A percentile compares a stretch with the other conserved stretches of the same genome.
Evolutionary conservation across 2,888 invertebrate species (phyloP).

Genomic region (Muschampia plurimacula): DNA sequence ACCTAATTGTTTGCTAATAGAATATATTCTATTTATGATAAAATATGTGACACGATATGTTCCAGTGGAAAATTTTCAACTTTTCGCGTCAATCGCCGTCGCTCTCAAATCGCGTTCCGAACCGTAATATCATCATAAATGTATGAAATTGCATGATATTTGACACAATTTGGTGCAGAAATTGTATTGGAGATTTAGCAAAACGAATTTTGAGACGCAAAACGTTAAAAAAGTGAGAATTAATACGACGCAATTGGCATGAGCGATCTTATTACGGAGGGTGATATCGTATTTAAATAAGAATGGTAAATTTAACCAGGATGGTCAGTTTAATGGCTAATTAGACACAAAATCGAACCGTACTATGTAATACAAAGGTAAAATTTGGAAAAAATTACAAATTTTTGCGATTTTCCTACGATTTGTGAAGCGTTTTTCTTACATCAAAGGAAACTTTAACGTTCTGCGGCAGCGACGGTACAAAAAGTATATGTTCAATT

Average conservation of each 20-base stretch:
- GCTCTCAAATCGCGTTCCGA: not conserved
- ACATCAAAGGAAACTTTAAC: not conserved
- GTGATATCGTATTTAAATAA: constrained; percentile 32
- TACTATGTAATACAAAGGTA: not conserved
- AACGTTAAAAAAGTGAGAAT: constrained; percentile 25
- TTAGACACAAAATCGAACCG: constrained; percentile 15
- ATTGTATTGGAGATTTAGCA: constrained; percentile 4
- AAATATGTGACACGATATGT: constrained; percentile 1
- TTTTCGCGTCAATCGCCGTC: not conserved
- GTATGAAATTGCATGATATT: constrained; percentile 24
- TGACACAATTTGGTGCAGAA: constrained; percentile 7
- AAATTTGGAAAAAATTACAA: constrained; percentile 28
- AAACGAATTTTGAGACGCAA: constrained; percentile 20
- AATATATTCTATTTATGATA: constrained; percentile 11
- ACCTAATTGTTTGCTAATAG: constrained; percentile 13
- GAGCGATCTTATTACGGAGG: constrained; percentile 34
- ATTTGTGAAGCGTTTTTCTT: constrained; percentile 11
- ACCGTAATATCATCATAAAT: constrained; percentile 15
- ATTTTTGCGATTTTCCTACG: constrained; percentile 17
- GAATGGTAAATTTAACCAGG: constrained; percentile 27
- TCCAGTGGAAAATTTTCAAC: constrained; percentile 11
- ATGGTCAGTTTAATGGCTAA: constrained; percentile 26
- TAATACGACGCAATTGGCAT: constrained; percentile 29
- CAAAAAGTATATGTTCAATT: not conserved
- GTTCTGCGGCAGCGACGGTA: not conserved